A percentile compares a stretch with the other conserved stretches of the same genome.
These are phyloP conservation scores for Plagiodera versicolora DNA, from an alignment of 2,888 invertebrate genomes.

Conservation along the genomic window DNA sequence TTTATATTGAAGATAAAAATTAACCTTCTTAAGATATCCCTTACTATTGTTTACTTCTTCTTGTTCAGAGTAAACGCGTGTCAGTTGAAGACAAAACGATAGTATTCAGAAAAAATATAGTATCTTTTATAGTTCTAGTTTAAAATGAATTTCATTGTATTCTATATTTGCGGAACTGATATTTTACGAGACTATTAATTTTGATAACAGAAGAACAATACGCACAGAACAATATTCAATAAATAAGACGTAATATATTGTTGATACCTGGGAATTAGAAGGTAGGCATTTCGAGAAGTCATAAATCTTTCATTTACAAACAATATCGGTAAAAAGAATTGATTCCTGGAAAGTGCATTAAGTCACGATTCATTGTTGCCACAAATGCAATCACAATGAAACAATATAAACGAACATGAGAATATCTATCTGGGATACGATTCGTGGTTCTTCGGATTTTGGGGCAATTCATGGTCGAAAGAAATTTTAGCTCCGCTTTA, in stretches of 20 bases:
- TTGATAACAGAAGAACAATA: constrained; percentile 1
- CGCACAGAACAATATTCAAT: constrained; percentile 1
- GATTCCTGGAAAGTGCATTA: not conserved
- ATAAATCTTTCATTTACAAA: not conserved
- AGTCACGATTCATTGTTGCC: not conserved
- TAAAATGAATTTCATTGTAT: too few species aligned
- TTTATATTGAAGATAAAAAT: too few species aligned
- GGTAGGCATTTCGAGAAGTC: not conserved
- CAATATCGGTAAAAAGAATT: not conserved
- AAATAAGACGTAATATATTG: not conserved
- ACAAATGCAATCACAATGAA: too few species aligned
- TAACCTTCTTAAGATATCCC: too few species aligned
- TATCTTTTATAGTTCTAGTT: too few species aligned
- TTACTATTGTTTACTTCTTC: too few species aligned
- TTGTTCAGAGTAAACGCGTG: too few species aligned
- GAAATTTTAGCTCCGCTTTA: not conserved
- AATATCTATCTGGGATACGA: too few species aligned
- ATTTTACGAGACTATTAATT: constrained; percentile 1
- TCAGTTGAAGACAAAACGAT: too few species aligned
- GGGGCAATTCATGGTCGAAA: not conserved
- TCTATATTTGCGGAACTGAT: not conserved
- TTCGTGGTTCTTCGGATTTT: too few species aligned
- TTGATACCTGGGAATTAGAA: constrained; percentile 1
- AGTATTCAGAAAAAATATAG: not conserved
- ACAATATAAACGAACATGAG: too few species aligned